Percentiles rank a stretch among this genome's conserved stretches.
Conservation (phyloP, 2,113 vertebrate genomes). For the Megaceryle maxima region DNA sequence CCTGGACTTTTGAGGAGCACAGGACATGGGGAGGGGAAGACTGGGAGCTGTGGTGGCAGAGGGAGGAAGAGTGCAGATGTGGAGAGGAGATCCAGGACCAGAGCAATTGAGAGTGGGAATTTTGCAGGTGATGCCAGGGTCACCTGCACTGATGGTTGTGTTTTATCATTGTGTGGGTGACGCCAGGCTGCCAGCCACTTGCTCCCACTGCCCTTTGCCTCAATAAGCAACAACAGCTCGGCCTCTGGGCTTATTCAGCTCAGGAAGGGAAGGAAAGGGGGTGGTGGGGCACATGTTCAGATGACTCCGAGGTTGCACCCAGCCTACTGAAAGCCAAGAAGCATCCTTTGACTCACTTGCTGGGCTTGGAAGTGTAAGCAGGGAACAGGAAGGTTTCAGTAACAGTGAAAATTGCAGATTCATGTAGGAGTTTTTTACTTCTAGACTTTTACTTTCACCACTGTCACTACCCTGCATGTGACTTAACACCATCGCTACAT, state of each 20-base stretch:
- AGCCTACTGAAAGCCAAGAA: background rate
- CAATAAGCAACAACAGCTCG: background rate
- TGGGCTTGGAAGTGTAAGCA: background rate
- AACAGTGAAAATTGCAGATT: background rate
- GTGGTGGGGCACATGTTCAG: accelerated
- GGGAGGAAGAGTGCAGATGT: background rate
- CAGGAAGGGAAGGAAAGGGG: background rate
- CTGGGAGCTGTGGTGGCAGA: background rate
- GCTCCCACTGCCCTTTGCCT: background rate
- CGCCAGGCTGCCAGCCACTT: background rate
- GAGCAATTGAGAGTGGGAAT: background rate
- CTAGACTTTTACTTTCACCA: background rate
- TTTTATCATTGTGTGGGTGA: background rate
- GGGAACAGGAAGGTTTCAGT: background rate
- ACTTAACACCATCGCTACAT: background rate
- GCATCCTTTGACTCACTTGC: background rate
- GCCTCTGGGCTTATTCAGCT: background rate
- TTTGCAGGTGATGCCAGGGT: background rate
- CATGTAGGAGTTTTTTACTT: background rate
- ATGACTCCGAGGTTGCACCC: background rate
- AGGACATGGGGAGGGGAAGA: background rate
- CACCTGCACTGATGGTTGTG: background rate
- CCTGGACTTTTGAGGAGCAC: background rate
- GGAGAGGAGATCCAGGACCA: background rate
- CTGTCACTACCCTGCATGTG: background rate